A percentile compares a stretch with the other conserved stretches of the same genome.
Evolutionary conservation across 2,797 vertebrate genomes (phyloP).

Genomic region (Periparus ater): DNA sequence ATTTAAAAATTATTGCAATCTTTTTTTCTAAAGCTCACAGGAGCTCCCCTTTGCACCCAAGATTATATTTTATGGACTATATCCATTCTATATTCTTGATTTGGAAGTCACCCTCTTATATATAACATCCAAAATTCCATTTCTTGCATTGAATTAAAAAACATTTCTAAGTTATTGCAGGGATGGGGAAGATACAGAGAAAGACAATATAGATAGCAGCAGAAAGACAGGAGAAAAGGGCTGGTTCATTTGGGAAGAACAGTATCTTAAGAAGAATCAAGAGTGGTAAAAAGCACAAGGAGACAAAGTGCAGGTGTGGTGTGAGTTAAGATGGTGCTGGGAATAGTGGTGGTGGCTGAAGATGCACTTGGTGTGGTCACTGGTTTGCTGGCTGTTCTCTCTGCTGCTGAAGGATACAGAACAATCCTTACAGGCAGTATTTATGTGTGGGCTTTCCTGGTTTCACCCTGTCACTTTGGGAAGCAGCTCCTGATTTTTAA

Average conservation of each 20-base stretch:
- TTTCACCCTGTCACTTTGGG: not conserved
- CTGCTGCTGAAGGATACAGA: not conserved
- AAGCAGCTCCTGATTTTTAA: constrained; percentile 29
- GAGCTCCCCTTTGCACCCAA: not conserved
- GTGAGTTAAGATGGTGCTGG: not conserved
- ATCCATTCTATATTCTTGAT: not conserved
- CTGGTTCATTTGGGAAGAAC: not conserved
- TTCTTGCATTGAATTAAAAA: not conserved
- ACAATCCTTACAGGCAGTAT: not conserved
- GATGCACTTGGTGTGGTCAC: not conserved
- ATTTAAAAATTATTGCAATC: not conserved
- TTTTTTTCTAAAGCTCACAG: not conserved
- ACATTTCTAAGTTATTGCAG: not conserved
- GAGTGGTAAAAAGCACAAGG: not conserved
- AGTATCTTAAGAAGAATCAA: not conserved
- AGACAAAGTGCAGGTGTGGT: not conserved
- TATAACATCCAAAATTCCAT: not conserved
- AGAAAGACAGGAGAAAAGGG: not conserved
- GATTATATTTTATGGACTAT: not conserved
- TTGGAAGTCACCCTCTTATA: not conserved
- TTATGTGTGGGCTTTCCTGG: not conserved
- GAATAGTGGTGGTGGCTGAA: not conserved
- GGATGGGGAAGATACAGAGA: not conserved
- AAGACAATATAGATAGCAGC: not conserved
- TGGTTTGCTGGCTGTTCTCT: not conserved